A percentile compares a stretch with the other conserved stretches of the same genome.
Conservation (phyloP, 2,113 vertebrate species). For the Tenebrosternarchus preto region DNA sequence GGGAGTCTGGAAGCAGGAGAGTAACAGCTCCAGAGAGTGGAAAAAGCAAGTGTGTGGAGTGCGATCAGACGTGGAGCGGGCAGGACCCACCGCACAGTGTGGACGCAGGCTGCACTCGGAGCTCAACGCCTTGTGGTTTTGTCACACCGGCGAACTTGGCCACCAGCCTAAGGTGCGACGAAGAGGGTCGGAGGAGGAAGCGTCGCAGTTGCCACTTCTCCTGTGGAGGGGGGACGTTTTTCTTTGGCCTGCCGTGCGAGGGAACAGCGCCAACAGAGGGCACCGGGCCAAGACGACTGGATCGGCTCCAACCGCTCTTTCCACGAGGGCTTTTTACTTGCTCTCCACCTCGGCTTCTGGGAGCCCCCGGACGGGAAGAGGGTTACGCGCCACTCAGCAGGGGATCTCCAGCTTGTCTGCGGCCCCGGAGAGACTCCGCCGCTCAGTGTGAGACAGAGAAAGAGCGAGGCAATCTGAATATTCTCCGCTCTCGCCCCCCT, state of each 20-base stretch:
- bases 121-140: constrained; percentile 51
- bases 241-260: too few relatives aligned
- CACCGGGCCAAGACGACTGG: constrained; percentile 60
- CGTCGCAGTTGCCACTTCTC: constrained; percentile 31
- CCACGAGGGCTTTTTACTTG: constrained; percentile 45
- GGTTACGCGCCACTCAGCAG: constrained; percentile 48
- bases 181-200: constrained; percentile 41
- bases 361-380: constrained; percentile 46
- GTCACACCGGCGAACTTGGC: constrained; percentile 40
- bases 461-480: constrained; percentile 49
- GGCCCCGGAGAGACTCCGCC: constrained; percentile 48
- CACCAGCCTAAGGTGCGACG: constrained; percentile 46
- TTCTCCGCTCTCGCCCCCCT: constrained; percentile 65
- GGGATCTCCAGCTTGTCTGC: constrained; percentile 53
- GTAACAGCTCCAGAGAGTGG: constrained; percentile 58
- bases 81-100: constrained; percentile 57
- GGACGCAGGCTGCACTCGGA: constrained; percentile 52
- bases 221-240: constrained; percentile 32
- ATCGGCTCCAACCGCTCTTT: constrained; percentile 53
- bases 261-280: constrained; percentile 44
- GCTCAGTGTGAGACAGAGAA: constrained; percentile 55
- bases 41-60: constrained; percentile 39
- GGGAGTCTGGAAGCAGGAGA: constrained; percentile 61
- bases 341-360: constrained; percentile 28
- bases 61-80: constrained; percentile 46